phyloP scores from a whole-genome alignment of 2,113 vertebrate genomes.

The Clarias magur region DNA sequence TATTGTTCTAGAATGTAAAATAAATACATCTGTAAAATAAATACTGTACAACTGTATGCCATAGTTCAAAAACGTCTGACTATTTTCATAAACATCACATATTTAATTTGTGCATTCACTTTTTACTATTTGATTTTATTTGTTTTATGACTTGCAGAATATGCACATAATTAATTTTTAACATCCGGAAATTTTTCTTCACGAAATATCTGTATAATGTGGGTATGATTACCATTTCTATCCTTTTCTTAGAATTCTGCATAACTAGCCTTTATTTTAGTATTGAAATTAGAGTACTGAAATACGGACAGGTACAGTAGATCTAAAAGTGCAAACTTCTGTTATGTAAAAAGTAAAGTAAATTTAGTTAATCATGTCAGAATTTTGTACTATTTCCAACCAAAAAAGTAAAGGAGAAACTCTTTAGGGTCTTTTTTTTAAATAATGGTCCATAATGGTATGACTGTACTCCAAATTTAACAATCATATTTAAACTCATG shows the following conservation, averaged over 20 bases:
- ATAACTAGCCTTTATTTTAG: not conserved
- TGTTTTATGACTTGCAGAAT: not conserved
- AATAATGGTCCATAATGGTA: not conserved
- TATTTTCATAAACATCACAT: no score
- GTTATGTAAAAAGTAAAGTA: not conserved
- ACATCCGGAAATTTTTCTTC: not conserved
- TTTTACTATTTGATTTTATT: not conserved
- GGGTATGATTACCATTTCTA: not conserved
- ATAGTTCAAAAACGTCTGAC: no score
- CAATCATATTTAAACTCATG: not conserved
- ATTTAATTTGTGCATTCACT: no score
- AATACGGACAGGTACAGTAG: not conserved
- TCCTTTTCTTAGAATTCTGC: not conserved
- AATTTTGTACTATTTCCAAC: not conserved
- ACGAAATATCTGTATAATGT: not conserved
- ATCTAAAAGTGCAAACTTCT: not conserved
- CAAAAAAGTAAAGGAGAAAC: not conserved
- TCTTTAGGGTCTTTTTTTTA: not conserved
- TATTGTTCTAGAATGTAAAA: no score
- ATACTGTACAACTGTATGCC: no score
- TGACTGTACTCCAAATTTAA: not conserved
- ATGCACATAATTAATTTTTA: not conserved
- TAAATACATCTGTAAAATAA: no score
- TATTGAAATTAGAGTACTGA: not conserved
- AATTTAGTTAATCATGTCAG: no score